Evolutionary conservation across 2,113 vertebrate genomes (phyloP).

Genomic region (Colinus virginianus): DNA sequence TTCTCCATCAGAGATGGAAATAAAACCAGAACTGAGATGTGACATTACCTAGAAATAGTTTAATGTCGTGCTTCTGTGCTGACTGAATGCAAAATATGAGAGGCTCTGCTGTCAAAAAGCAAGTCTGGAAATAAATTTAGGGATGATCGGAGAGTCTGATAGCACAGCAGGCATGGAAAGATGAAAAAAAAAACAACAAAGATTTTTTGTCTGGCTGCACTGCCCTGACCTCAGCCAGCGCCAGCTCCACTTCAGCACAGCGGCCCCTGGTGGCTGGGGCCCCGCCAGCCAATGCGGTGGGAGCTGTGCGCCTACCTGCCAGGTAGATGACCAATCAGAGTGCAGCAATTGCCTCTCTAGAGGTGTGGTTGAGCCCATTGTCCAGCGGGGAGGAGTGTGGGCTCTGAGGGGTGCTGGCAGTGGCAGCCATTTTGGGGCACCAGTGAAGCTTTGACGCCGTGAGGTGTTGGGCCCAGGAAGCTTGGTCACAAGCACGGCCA

Average conservation of each 20-base stretch:
- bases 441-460: rapidly evolving
- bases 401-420: rapidly evolving
- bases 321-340: not conserved
- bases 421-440: not conserved
- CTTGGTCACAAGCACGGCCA: rapidly evolving
- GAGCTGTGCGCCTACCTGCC: not conserved
- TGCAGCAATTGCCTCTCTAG: rapidly evolving
- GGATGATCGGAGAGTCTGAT: not conserved
- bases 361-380: rapidly evolving
- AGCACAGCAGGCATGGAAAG: not conserved
- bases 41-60: not conserved
- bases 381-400: rapidly evolving
- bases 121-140: not conserved
- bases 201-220: not conserved
- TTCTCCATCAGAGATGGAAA: not conserved
- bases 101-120: not conserved
- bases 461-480: rapidly evolving
- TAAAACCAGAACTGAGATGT: not conserved
- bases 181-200: not conserved
- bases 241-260: not conserved
- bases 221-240: not conserved
- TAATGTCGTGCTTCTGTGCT: not conserved
- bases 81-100: not conserved
- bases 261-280: rapidly evolving
- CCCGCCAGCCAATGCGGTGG: rapidly evolving